Evolutionary conservation across 2,888 invertebrate genomes (phyloP), one percentile per base, ranked within the genome.

Genomic region (Oegoconia quadripuncta): DNA sequence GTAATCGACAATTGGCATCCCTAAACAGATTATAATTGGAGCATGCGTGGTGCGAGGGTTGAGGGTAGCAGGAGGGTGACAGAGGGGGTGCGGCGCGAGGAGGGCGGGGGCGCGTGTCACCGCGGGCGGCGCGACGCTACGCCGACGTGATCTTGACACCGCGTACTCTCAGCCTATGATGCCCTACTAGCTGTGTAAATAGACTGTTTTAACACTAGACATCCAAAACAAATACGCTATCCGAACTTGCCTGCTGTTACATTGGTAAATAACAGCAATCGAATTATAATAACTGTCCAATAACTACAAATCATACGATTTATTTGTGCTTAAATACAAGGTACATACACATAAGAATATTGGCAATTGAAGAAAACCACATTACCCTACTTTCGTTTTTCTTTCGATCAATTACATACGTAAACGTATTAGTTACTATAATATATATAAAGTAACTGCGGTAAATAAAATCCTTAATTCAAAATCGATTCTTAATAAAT

Each of bases 21-120:
- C 86, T 86, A 84, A 76, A 74, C 76, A 79, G 86, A 86, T 87
- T 86, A 86, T 82, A 83, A 86, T 83, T 86, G 87, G 87, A 86
- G 86, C 86, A 87, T 87, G 86, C 86, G 86, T 86, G 80, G 80
- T 83, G 66, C 74, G 79, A 75, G 78, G 73, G 75, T 74, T 68
- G 77, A 66, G 74, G 72, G 74, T 70, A 63, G 60, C 52, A 57
- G 52, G 46, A 58, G 62, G 62, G 55, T 52, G 44, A 50, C 50
- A 64, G 58, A 64, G 44, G 60, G 44, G 42, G 43, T 41, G 52
- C 25, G 46, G 37, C 50, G 54, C 25, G 49, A 27, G 12, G n/a
- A 6, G 27, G 27, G 46, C 41, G 41, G 64, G 64, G 67, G 72
- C 68, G 74, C 72, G 72, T 74, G 74, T 72, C 76, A 69, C 72